Conservation (phyloP, 2,113 vertebrate species). For the Pseudopipra pipra region DNA sequence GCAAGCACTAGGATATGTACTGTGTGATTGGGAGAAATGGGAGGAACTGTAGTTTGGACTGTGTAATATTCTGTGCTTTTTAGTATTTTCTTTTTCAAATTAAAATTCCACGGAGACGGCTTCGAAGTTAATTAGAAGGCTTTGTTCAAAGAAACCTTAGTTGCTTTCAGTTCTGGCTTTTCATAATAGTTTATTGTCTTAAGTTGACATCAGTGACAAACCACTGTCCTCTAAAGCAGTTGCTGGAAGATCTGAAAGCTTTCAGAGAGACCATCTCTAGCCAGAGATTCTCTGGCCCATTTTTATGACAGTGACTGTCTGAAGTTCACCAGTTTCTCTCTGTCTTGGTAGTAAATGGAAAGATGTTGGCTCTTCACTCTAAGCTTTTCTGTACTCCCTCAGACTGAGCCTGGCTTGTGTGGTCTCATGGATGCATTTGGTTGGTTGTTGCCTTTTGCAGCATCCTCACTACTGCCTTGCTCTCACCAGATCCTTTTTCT, state of each 20-base stretch:
- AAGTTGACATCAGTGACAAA: not conserved
- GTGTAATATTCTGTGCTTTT: not conserved
- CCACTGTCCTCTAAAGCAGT: not conserved
- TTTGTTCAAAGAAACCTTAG: not conserved
- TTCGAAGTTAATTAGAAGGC: not conserved
- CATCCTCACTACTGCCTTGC: not conserved
- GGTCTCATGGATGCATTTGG: rapidly evolving
- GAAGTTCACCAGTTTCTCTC: not conserved
- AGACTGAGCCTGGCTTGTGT: not conserved
- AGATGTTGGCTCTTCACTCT: not conserved
- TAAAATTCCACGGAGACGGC: not conserved
- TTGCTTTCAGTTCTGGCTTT: not conserved
- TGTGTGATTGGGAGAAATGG: not conserved
- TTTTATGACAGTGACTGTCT: not conserved
- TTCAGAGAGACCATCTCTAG: not conserved
- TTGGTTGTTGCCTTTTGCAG: not conserved
- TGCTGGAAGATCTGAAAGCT: not conserved
- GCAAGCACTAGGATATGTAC: not conserved
- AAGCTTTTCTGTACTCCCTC: not conserved
- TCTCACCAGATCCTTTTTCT: not conserved
- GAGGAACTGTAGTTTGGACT: not conserved
- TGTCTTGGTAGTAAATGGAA: not conserved
- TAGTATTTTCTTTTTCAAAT: not conserved
- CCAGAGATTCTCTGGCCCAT: not conserved
- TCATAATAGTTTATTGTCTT: not conserved